Evolutionary conservation across 2,113 vertebrate species (phyloP).

Genomic region (Nothobranchius kuhntae): DNA sequence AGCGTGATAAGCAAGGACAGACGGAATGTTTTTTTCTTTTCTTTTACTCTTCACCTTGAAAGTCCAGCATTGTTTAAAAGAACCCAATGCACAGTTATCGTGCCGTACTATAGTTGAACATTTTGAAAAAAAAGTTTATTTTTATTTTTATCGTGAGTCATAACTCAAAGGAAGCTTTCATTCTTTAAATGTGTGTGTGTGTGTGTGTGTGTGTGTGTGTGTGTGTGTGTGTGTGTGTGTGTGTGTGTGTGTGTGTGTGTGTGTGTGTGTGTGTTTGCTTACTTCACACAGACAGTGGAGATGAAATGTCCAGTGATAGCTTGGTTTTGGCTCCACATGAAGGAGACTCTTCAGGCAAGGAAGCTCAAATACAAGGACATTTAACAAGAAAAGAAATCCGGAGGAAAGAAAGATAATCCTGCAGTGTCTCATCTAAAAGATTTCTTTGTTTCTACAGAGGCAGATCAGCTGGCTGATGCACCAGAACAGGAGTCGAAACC

Average conservation of each 20-base stretch:
- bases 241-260: too few relatives aligned
- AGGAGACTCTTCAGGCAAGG: conserved; percentile 65
- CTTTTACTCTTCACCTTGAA: conserved; percentile 20
- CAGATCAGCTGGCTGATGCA: conserved; percentile 23
- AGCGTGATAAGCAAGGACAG: conserved; percentile 18
- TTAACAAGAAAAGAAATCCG: conserved; percentile 21
- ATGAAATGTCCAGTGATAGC: conserved; percentile 66
- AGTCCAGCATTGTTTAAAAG: background rate
- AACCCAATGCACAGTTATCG: background rate
- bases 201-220: too few relatives aligned
- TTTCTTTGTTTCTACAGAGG: conserved; percentile 35
- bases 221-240: too few relatives aligned
- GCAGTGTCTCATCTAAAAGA: conserved; percentile 20
- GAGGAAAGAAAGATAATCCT: conserved; percentile 24
- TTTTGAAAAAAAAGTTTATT: background rate
- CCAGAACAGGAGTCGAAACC: conserved; percentile 44
- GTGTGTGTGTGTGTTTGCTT: conserved; percentile 18
- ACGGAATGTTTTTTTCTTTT: background rate
- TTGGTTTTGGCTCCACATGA: conserved; percentile 40
- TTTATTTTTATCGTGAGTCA: background rate
- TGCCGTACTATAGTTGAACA: background rate
- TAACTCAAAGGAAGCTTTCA: conserved; percentile 6
- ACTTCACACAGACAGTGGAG: conserved; percentile 52
- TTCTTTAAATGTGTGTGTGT: conserved; percentile 15
- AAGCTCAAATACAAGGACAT: conserved; percentile 22